These are phyloP conservation scores for Eriocheir sinensis DNA, from an alignment of 1,140 invertebrate genomes.

Conservation along the genomic window DNA sequence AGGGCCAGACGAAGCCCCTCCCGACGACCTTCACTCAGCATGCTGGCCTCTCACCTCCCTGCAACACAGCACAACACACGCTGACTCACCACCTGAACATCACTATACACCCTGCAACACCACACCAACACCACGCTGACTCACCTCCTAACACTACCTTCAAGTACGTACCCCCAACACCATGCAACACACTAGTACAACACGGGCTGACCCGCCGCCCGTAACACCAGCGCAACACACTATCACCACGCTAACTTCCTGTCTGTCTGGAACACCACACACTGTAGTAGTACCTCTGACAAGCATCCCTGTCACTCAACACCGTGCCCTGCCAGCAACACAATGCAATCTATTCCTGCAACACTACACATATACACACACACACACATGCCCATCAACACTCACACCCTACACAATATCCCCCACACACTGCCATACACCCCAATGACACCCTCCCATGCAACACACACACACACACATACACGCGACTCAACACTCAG, in stretches of 20 bases:
- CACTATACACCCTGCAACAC: not conserved
- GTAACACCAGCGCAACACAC: not conserved
- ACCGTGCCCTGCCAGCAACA: not conserved
- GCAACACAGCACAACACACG: slow-evolving; percentile 45
- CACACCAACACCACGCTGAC: not conserved
- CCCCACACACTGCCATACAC: not conserved
- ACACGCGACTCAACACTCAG: slow-evolving; percentile 28
- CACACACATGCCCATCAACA: not conserved
- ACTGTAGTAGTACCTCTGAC: not conserved
- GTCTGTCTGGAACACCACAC: not conserved
- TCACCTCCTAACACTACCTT: not conserved
- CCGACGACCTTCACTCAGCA: slow-evolving; percentile 83
- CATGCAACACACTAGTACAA: no score
- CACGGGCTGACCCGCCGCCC: no score
- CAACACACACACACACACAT: slow-evolving; percentile 38
- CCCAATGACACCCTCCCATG: not conserved
- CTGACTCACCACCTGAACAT: not conserved
- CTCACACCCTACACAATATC: not conserved
- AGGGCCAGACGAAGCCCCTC: slow-evolving; percentile 85
- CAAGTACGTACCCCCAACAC: no score
- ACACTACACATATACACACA: not conserved
- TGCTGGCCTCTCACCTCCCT: slow-evolving; percentile 69
- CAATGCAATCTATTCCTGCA: not conserved
- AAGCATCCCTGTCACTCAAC: not conserved
- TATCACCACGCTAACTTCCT: not conserved